Evolutionary conservation across 2,888 invertebrate species (phyloP), one percentile per base, ranked within the genome.

Genomic region (Patella depressa): DNA sequence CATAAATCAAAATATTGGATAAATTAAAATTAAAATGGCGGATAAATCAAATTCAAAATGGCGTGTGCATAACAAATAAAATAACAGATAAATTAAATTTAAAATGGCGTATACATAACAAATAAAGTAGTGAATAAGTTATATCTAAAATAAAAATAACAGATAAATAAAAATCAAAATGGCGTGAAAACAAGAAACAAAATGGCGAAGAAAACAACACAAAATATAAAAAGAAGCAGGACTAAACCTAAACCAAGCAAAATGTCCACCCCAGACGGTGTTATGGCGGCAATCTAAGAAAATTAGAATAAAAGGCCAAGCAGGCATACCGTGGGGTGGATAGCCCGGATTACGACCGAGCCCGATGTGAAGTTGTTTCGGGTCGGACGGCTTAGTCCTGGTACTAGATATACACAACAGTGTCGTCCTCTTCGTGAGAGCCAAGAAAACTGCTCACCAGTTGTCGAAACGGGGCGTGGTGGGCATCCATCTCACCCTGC

Each of bases 381-480:
- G 70, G 73, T 74, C 80, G 78, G 79, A 74, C 75, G 71, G 72
- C 77, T 80, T 82, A 84, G 83, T 86, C 84, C 81, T 86, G 88
- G 80, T 89, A 87, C 83, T 89, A 88, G 80, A 87, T 86, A 84
- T 88, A 89, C 74, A 90, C 89, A 83, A 89, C 87, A 81, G 88
- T 88, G 80, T 89, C 89, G 78, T 88, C 87, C 82, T 89, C 89
- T 78, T 89, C 89, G 73, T 88, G 81, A 74, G 85, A 84, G 80
- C 85, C 85, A 84, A 86, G 83, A 86, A 88, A 88, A 79, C 85
- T 86, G 92, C 96, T 98, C 88, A 98, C 97, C 88, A 98, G 94
- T 92, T 98, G 98, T 92, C 98, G 98, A 93, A 98, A 98, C 85
- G 98, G 97, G 17, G 98, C 97, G 79, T 96, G 91, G 78, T 96